A percentile compares a stretch with the other conserved stretches of the same genome.
Conservation (phyloP, 2,888 invertebrate species). For the Rhynchonema sp. region DNA sequence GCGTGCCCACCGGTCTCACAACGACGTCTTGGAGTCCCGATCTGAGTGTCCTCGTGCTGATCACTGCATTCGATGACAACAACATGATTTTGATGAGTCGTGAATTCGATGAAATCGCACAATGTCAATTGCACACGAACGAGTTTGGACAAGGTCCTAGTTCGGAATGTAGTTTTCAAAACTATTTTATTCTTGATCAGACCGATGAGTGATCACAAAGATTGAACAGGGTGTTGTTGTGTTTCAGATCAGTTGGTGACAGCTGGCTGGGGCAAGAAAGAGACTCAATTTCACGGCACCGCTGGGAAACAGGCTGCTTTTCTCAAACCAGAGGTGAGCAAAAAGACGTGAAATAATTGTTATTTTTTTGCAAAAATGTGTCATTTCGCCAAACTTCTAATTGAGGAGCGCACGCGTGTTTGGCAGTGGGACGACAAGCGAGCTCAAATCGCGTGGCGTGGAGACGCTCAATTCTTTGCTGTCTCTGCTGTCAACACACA, state of each 20-base stretch:
- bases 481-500: too few species aligned
- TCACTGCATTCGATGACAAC: not conserved
- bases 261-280: constrained; percentile 86
- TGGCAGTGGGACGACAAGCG: constrained; percentile 31
- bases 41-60: not conserved
- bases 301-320: constrained; percentile 53
- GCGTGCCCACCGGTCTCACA: not conserved
- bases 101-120: not conserved
- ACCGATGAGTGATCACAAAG: not conserved
- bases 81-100: not conserved
- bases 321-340: not conserved
- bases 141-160: not conserved
- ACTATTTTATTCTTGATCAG: too few species aligned
- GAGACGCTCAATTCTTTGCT: constrained; percentile 61
- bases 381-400: too few species aligned
- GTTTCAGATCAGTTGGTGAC: constrained; percentile 48
- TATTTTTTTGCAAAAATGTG: too few species aligned
- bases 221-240: too few species aligned
- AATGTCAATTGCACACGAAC: not conserved
- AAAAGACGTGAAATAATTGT: too few species aligned
- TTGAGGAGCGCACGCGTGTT: constrained; percentile 18
- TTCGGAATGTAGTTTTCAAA: too few species aligned
- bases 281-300: constrained; percentile 83
- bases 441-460: constrained; percentile 57
- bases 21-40: not conserved